Evolutionary conservation across 1,140 invertebrate genomes (phyloP).

Genomic region (Tachypleus tridentatus): DNA sequence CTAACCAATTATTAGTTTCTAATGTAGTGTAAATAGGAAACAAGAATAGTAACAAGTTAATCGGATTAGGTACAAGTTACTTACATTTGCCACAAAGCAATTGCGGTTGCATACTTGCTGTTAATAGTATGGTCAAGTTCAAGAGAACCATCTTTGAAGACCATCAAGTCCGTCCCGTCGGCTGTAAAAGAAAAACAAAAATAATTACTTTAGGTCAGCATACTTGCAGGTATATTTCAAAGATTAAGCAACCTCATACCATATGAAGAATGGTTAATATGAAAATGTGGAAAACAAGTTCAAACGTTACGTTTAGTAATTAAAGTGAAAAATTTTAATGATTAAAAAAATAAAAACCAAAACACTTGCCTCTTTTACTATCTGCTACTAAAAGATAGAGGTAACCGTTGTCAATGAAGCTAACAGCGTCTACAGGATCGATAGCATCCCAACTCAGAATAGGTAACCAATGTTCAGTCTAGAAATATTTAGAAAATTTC

Average conservation of each 20-base stretch:
- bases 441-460: conserved; percentile 5
- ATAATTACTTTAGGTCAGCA: too few species aligned
- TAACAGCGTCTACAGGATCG: neutral
- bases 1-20: too few species aligned
- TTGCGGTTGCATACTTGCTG: conserved; percentile 4
- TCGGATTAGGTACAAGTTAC: neutral
- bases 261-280: neutral
- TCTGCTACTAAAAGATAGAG: conserved; percentile 14
- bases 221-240: too few species aligned
- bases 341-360: neutral
- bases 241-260: too few species aligned
- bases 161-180: conserved; percentile 6
- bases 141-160: neutral
- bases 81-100: conserved; percentile 14
- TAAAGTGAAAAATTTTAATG: too few species aligned
- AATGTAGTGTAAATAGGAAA: neutral
- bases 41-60: neutral
- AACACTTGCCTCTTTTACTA: conserved; percentile 4
- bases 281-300: neutral
- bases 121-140: conserved; percentile 2
- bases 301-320: neutral
- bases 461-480: neutral
- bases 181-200: conserved; percentile 2
- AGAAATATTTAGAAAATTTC: too few species aligned
- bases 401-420: conserved; percentile 6